phyloP scores from a whole-genome alignment of 2,113 vertebrate genomes.

The Mormyrus lacerda region DNA sequence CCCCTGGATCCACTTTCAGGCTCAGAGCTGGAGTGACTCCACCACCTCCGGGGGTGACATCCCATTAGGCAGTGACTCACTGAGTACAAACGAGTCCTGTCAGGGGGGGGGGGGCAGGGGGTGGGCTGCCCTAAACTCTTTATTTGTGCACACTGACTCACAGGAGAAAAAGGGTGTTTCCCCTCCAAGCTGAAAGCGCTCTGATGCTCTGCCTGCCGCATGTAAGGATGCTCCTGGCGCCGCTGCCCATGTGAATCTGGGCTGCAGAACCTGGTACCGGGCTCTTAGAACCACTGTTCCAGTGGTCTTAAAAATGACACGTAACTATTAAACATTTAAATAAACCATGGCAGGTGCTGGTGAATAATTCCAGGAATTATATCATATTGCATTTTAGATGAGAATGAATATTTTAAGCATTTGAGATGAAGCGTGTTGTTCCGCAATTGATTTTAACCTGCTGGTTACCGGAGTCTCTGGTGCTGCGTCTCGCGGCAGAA shows the following conservation, averaged over 20 bases:
- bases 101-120: not conserved
- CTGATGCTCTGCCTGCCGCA: not conserved
- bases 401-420: not conserved
- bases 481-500: not conserved
- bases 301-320: not conserved
- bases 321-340: not conserved
- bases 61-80: not conserved
- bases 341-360: not conserved
- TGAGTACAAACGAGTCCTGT: not conserved
- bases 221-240: not conserved
- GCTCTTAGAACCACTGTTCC: not conserved
- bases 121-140: not conserved
- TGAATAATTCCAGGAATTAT: not conserved
- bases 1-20: not conserved
- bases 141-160: not conserved
- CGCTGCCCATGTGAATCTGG: not conserved
- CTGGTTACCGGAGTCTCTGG: not conserved
- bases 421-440: not conserved
- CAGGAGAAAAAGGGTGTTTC: not conserved
- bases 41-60: not conserved
- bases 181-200: not conserved
- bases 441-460: not conserved
- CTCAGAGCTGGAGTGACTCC: not conserved
- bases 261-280: not conserved
- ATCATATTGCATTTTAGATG: constrained; percentile 7